Evolutionary conservation across 2,888 invertebrate genomes (phyloP), one percentile per base, ranked within the genome.

Genomic region (Diabrotica balteata): DNA sequence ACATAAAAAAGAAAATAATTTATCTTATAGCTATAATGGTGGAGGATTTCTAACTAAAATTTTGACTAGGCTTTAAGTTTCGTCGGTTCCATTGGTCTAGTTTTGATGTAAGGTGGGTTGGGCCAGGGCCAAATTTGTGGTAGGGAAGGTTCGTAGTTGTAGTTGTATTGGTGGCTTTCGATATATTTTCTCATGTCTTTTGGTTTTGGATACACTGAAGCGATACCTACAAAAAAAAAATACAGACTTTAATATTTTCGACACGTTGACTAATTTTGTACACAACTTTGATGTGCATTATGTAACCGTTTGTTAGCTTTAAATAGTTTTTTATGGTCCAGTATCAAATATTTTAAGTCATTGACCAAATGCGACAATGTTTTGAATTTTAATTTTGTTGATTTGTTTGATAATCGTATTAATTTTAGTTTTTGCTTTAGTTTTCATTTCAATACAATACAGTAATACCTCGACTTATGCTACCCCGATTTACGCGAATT

Each of bases 151-250:
- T 92, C 91, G 81, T 95, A 96, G 80, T 92, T 88, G 78, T 88
- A 90, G 81, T 90, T 90, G 84, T 94, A 95, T 85, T 93, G 88
- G 81, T 93, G 91, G 65, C 88, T 88, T 77, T 89, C 86, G 47
- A 95, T 87, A 83, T 91, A 93, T 72, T 88, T 85, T 63, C 87
- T 84, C 79, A 93, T 89, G 79, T 95, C 90, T 75, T 89, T 88
- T 51, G 95, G 95, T 83, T 94, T 91, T 0, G 95, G 95, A 82
- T 95, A 95, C 5, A 92, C 90, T 4, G 94, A 93, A 4, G 95
- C 95, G 73, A 93, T 87, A 84, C 91, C 93, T 93, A 80, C 17
- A 81, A 81, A 67, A n/a, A n/a, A 9, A 54, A 9, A 47, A 46
- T 8, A 11, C 10, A 7, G 0, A 45, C 7, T 11, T n/a, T 9